Conservation (phyloP, 2,888 invertebrate genomes). For the Temnothorax rugatulus region DNA sequence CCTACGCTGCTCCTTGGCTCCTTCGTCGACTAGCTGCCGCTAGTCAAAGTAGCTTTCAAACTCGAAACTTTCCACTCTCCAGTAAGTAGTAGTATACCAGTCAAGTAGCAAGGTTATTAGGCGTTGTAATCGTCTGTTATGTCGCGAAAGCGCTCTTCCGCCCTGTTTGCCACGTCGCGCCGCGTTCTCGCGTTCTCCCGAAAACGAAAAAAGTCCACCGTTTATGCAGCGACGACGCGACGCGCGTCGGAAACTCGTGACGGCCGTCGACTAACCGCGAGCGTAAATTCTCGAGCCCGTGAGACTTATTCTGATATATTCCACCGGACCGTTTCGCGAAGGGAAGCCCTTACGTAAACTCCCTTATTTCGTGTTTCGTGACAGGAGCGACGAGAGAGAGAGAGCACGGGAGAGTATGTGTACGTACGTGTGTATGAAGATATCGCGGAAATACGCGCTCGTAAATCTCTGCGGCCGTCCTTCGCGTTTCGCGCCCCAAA, state of each 20-base stretch:
- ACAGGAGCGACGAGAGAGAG: not conserved
- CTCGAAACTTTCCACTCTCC: slow-evolving; percentile 82
- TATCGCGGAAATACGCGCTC: slow-evolving; percentile 23
- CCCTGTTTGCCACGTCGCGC: slow-evolving; percentile 59
- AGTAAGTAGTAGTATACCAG: slow-evolving; percentile 78
- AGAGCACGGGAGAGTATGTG: not conserved
- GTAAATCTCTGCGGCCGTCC: slow-evolving; percentile 8
- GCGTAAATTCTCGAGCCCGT: slow-evolving; percentile 23
- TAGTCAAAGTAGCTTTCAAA: slow-evolving; percentile 84
- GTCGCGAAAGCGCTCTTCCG: slow-evolving; percentile 65
- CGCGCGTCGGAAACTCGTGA: not conserved
- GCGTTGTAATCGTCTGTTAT: slow-evolving; percentile 76
- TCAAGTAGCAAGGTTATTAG: slow-evolving; percentile 78
- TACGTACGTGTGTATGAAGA: not conserved
- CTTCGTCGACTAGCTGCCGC: slow-evolving; percentile 55
- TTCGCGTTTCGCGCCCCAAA: slow-evolving; percentile 18
- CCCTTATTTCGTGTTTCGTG: slow-evolving; percentile 20
- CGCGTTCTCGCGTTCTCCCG: not conserved
- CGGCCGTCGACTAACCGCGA: not conserved
- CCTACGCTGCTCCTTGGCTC: slow-evolving; percentile 57
- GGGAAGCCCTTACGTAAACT: slow-evolving; percentile 24
- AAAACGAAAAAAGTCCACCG: slow-evolving; percentile 1
- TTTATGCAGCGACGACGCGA: not conserved
- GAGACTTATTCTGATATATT: slow-evolving; percentile 50
- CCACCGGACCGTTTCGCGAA: slow-evolving; percentile 1